These are phyloP conservation scores for Carabus problematicus DNA, from an alignment of 2,888 invertebrate genomes.

Conservation along the genomic window DNA sequence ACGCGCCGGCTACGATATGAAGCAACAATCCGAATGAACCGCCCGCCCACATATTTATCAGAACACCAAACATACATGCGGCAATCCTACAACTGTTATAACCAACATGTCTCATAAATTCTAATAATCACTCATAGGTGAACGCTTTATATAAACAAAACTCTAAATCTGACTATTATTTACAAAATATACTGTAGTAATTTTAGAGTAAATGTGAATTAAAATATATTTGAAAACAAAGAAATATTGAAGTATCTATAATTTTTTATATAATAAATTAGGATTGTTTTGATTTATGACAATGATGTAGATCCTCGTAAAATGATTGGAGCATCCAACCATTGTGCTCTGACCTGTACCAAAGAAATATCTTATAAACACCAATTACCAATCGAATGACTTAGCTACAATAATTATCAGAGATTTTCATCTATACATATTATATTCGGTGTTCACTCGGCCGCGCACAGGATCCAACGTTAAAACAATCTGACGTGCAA, in stretches of 20 bases:
- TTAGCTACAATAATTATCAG: conserved; percentile 34
- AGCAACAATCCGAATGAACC: conserved; percentile 2
- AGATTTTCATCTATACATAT: conserved; percentile 37
- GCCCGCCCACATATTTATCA: conserved; percentile 40
- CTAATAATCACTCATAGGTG: neutral
- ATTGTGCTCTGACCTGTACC: neutral
- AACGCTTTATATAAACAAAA: conserved; percentile 1
- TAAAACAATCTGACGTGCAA: conserved; percentile 32
- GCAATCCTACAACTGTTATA: neutral
- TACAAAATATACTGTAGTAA: neutral
- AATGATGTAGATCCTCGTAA: neutral
- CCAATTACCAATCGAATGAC: conserved; percentile 39
- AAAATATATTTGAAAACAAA: neutral
- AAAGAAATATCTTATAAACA: conserved; percentile 33
- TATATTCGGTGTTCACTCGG: conserved; percentile 36
- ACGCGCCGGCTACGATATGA: conserved; percentile 1
- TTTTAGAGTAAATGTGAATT: neutral
- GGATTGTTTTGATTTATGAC: neutral
- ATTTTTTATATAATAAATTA: neutral
- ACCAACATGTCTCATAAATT: neutral
- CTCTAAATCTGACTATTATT: neutral
- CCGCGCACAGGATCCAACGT: conserved; percentile 11
- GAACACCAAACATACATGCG: neutral
- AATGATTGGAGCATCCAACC: neutral
- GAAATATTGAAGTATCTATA: neutral